Percentiles rank a stretch among this genome's conserved stretches.
These are phyloP conservation scores for Luffia ferchaultella DNA, from an alignment of 2,888 invertebrate species.

Conservation along the genomic window DNA sequence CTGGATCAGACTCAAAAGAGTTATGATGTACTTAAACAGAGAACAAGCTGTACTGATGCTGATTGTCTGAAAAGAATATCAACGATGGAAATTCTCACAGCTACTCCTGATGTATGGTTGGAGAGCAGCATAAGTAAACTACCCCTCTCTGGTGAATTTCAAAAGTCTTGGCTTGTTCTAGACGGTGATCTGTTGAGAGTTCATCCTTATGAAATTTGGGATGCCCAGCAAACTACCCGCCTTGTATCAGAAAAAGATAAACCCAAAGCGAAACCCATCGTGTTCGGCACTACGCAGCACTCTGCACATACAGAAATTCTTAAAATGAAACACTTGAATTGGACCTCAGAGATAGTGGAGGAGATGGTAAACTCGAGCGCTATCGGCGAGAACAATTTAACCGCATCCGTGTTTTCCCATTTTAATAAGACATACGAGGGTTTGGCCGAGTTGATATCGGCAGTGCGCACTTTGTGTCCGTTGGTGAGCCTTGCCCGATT, in stretches of 20 bases:
- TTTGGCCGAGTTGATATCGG: conserved; percentile 76
- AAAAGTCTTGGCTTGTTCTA: conserved; percentile 79
- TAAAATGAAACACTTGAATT: conserved; percentile 67
- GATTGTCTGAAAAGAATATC: conserved; percentile 65
- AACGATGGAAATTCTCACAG: conserved; percentile 68
- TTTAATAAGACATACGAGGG: conserved; percentile 77
- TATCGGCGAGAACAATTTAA: conserved; percentile 70
- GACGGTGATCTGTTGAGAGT: conserved; percentile 76
- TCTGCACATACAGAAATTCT: conserved; percentile 72
- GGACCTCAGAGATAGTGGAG: conserved; percentile 72
- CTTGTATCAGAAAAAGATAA: conserved; percentile 43
- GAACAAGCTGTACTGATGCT: conserved; percentile 62
- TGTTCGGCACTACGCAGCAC: conserved; percentile 79
- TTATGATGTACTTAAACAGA: conserved; percentile 69
- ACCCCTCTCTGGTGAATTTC: conserved; percentile 68
- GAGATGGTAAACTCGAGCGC: conserved; percentile 70
- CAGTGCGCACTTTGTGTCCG: conserved; percentile 83
- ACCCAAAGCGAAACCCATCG: conserved; percentile 58
- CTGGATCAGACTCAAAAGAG: conserved; percentile 67
- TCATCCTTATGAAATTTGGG: conserved; percentile 73
- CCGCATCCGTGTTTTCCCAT: conserved; percentile 67
- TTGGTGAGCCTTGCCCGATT: conserved; percentile 71
- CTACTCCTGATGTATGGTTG: conserved; percentile 78
- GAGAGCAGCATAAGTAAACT: conserved; percentile 67
- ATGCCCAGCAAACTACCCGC: conserved; percentile 43